These are phyloP conservation scores for Thalassoma bifasciatum DNA, from an alignment of 2,113 vertebrate species.

Conservation along the genomic window DNA sequence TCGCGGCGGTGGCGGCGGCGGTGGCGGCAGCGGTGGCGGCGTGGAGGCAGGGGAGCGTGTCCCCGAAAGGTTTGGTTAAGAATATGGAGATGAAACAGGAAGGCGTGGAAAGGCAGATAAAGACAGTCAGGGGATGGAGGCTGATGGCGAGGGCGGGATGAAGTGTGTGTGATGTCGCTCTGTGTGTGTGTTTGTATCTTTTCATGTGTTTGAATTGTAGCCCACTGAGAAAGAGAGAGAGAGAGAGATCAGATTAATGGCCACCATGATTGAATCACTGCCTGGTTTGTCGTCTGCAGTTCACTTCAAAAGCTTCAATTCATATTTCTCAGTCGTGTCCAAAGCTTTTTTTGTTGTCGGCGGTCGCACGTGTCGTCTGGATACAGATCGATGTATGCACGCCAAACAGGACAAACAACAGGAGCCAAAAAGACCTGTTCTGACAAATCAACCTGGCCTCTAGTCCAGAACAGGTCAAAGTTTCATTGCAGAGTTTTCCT, in stretches of 20 bases:
- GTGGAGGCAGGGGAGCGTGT: conserved; percentile 17
- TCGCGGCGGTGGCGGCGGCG: no score
- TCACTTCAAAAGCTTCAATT: conserved; percentile 14
- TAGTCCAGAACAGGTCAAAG: no score
- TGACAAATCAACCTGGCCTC: no score
- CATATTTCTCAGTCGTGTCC: not conserved
- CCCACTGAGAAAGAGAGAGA: conserved; percentile 25
- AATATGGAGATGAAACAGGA: conserved; percentile 40
- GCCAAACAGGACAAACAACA: no score
- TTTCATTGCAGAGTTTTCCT: no score
- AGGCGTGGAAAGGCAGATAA: conserved; percentile 32
- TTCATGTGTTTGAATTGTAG: conserved; percentile 16
- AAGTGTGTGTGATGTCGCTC: conserved; percentile 3
- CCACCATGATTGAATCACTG: conserved; percentile 10
- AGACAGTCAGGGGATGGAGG: conserved; percentile 20
- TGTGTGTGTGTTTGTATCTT: conserved; percentile 14
- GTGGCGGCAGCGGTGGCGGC: conserved; percentile 12
- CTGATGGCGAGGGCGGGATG: conserved; percentile 5
- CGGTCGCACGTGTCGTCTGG: not conserved
- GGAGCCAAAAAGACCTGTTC: no score
- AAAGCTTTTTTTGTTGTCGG: conserved; percentile 4
- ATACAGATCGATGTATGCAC: not conserved
- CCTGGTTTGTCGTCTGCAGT: conserved; percentile 32
- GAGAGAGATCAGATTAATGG: conserved; percentile 28
- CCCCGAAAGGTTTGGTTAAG: conserved; percentile 22